A percentile compares a stretch with the other conserved stretches of the same genome.
Conservation (phyloP, 1,140 invertebrate species). For the Euglossa dilemma region DNA sequence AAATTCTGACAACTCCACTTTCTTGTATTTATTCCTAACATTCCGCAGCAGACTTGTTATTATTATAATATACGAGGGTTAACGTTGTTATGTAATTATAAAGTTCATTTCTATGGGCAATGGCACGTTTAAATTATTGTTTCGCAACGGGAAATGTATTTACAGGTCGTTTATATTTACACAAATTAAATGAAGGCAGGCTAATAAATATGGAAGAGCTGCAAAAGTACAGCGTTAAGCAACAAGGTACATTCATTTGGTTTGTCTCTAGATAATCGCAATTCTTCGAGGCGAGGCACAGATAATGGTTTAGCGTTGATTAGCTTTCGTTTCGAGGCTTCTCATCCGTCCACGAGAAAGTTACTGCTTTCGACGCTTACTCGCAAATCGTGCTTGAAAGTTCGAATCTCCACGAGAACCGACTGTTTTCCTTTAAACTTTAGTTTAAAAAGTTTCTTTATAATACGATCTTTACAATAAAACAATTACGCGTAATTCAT, state of each 20-base stretch:
- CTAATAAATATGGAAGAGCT: neutral
- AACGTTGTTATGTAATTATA: neutral
- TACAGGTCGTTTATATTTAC: neutral
- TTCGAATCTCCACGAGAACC: neutral
- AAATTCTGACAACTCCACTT: too few relatives aligned
- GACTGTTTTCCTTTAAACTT: neutral
- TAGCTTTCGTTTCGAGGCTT: neutral
- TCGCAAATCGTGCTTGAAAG: neutral
- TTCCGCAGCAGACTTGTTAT: neutral
- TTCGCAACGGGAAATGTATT: neutral
- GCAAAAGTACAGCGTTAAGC: neutral
- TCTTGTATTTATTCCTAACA: too few relatives aligned
- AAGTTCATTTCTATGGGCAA: neutral
- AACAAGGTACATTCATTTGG: neutral
- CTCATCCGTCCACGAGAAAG: neutral
- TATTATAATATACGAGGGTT: neutral
- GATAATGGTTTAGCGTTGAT: neutral
- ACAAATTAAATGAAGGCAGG: neutral
- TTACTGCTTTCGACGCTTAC: neutral
- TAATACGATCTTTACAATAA: too few relatives aligned
- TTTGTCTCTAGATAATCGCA: neutral
- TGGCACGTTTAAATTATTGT: conserved; percentile 1
- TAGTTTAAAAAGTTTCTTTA: neutral
- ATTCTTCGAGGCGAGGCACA: neutral
- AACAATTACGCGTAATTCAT: too few relatives aligned